Conservation (phyloP, 2,888 invertebrate genomes). For the Sipha maydis region DNA sequence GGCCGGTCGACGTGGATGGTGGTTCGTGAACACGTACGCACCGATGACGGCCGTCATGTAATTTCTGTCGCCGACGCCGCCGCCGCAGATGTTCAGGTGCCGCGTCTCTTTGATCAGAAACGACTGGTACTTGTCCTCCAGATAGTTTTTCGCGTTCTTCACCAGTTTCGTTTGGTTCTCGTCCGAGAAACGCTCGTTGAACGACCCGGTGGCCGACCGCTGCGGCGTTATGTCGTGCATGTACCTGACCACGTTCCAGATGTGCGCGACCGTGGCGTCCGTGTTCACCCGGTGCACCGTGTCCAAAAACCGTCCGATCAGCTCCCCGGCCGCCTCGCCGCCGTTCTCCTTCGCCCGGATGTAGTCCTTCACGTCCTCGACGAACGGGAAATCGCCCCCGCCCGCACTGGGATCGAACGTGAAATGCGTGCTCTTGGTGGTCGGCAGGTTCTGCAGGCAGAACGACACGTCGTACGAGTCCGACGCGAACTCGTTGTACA, state of each 20-base stretch:
- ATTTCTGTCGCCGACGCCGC: not conserved
- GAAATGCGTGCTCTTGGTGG: constrained; percentile 11
- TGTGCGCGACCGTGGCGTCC: constrained; percentile 27
- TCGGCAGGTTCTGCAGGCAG: constrained; percentile 48
- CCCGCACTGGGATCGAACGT: constrained; percentile 9
- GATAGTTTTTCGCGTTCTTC: constrained; percentile 50
- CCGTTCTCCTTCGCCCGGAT: constrained; percentile 10
- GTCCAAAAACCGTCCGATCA: constrained; percentile 43
- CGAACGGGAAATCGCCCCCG: constrained; percentile 26
- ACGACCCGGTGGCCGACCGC: constrained; percentile 6
- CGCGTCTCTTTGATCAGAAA: constrained; percentile 51
- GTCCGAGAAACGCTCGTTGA: constrained; percentile 35
- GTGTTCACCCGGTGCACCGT: not conserved
- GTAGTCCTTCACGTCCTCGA: constrained; percentile 20
- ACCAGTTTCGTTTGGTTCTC: constrained; percentile 48
- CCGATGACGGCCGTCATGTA: constrained; percentile 42
- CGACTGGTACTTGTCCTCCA: constrained; percentile 49
- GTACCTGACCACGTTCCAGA: constrained; percentile 56
- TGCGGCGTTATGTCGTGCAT: constrained; percentile 47
- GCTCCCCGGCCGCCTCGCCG: not conserved
- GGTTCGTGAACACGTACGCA: constrained; percentile 45
- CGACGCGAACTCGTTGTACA: constrained; percentile 50
- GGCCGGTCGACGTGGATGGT: not conserved
- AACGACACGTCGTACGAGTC: constrained; percentile 53
- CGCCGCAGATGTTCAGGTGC: constrained; percentile 15